Percentiles rank a stretch among this genome's conserved stretches.
Evolutionary conservation across 2,888 invertebrate genomes (phyloP).

Genomic region (Drosophila pegasa): DNA sequence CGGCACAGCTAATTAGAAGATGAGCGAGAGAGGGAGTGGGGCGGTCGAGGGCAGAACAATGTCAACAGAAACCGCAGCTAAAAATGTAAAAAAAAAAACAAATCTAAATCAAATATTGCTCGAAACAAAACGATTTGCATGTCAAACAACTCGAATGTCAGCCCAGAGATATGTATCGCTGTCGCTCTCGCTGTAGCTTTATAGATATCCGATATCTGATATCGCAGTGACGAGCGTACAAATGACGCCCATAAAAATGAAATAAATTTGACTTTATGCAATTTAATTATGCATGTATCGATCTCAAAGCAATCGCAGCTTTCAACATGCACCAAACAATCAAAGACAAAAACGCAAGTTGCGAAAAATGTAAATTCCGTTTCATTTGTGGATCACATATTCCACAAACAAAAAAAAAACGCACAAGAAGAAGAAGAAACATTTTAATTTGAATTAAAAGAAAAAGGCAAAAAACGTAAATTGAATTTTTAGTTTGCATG

Average conservation of each 20-base stretch:
- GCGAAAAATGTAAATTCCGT: slow-evolving; percentile 66
- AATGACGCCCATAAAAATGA: slow-evolving; percentile 52
- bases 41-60: slow-evolving; percentile 18
- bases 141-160: slow-evolving; percentile 57
- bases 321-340: slow-evolving; percentile 49
- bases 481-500: slow-evolving; percentile 3
- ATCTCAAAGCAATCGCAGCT: slow-evolving; percentile 52
- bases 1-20: slow-evolving; percentile 64
- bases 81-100: slow-evolving; percentile 47
- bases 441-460: not conserved
- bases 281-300: slow-evolving; percentile 50
- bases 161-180: slow-evolving; percentile 35
- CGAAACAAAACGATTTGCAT: slow-evolving; percentile 71
- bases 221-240: slow-evolving; percentile 50
- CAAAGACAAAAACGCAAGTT: slow-evolving; percentile 32
- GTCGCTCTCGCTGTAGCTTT: slow-evolving; percentile 1
- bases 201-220: slow-evolving; percentile 20
- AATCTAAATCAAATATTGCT: slow-evolving; percentile 67
- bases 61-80: slow-evolving; percentile 30
- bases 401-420: slow-evolving; percentile 15
- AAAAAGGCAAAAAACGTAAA: slow-evolving; percentile 8
- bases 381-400: slow-evolving; percentile 32
- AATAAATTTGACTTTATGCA: slow-evolving; percentile 39
- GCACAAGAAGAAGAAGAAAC: not conserved
- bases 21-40: slow-evolving; percentile 19